Percentiles rank a stretch among this genome's conserved stretches.
phyloP scores from a whole-genome alignment of 1,140 invertebrate species.

The Diorhabda sublineata region DNA sequence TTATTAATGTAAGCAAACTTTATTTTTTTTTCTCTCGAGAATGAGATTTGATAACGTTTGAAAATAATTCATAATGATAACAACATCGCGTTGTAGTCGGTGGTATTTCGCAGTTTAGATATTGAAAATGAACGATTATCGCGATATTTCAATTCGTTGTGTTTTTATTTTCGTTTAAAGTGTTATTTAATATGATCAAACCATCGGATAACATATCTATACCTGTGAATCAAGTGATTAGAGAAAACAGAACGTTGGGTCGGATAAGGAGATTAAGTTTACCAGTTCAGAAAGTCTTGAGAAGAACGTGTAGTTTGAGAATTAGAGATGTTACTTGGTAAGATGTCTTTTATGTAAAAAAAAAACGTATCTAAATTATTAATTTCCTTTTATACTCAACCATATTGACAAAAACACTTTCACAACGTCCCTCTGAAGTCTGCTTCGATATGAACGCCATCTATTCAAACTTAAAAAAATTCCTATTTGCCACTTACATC shows the following conservation, averaged over 20 bases:
- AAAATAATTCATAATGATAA: no score
- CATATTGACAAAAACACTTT: no score
- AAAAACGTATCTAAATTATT: background rate
- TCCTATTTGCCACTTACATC: no score
- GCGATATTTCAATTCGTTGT: background rate
- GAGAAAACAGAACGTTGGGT: background rate
- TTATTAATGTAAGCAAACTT: no score
- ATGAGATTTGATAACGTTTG: no score
- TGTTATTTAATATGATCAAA: no score
- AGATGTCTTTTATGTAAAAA: slow-evolving; percentile 1
- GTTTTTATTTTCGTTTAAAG: no score
- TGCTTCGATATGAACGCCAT: no score
- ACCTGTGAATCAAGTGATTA: background rate
- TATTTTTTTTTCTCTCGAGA: no score
- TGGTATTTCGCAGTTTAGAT: background rate
- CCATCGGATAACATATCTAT: background rate
- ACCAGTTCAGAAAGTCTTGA: slow-evolving; percentile 26
- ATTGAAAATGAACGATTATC: background rate
- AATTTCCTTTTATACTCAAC: background rate
- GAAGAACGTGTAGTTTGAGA: slow-evolving; percentile 19
- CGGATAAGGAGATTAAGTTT: slow-evolving; percentile 28
- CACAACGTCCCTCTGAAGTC: no score
- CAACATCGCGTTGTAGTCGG: no score
- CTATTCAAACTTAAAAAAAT: no score
- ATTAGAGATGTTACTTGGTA: slow-evolving; percentile 27